Conservation (phyloP, 2,113 vertebrate species). For the Catagonus wagneri region DNA sequence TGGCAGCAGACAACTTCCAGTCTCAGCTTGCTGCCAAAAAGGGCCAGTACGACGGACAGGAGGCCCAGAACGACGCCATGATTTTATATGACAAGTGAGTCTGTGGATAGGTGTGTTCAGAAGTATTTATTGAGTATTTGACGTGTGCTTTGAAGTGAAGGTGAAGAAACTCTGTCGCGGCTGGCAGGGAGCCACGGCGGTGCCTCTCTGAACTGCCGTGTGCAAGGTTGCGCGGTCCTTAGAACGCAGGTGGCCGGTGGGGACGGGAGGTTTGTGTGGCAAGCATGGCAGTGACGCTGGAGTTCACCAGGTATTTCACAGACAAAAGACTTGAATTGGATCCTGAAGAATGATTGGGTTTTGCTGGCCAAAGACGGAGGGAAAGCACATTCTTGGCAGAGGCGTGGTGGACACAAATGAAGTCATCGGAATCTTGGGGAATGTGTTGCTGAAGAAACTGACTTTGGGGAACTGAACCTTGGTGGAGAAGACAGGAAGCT, state of each 20-base stretch:
- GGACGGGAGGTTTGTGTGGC: neutral
- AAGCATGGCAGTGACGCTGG: neutral
- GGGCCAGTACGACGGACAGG: constrained; percentile 99
- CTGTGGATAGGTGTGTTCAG: neutral
- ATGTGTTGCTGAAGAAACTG: too few species aligned
- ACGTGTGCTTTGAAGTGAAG: neutral
- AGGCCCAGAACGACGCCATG: constrained; percentile 99
- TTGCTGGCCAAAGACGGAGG: neutral
- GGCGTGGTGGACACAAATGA: neutral
- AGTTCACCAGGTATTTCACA: neutral
- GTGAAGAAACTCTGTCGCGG: neutral
- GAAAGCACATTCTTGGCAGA: constrained; percentile 24
- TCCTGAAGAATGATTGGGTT: constrained; percentile 14
- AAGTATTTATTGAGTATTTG: neutral
- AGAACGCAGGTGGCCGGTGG: neutral
- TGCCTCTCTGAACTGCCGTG: neutral
- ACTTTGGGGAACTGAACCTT: too few species aligned
- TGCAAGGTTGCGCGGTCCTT: neutral
- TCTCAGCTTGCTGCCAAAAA: constrained; percentile 97
- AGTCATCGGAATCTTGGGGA: neutral
- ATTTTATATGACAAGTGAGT: constrained; percentile 99
- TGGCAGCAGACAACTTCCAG: constrained; percentile 99
- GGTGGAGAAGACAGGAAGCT: too few species aligned
- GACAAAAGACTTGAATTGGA: neutral
- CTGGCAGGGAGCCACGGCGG: neutral